phyloP scores from a whole-genome alignment of 2,888 invertebrate genomes.

The Seira sanloemensis region DNA sequence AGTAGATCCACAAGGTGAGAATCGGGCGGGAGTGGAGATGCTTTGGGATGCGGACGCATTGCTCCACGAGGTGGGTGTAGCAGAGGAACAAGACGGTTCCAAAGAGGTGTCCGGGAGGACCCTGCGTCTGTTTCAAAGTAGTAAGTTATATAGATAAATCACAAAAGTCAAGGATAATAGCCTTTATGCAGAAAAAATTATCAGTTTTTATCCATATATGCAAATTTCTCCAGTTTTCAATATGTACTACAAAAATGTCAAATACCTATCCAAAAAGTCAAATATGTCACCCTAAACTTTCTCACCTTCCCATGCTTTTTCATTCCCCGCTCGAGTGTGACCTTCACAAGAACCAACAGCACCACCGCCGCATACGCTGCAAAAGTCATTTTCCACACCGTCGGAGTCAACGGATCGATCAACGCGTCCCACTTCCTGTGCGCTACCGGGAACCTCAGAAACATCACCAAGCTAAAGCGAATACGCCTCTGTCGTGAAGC shows the following conservation, averaged over 20 bases:
- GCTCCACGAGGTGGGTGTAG: constrained; percentile 26
- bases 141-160: too few relatives aligned
- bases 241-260: too few relatives aligned
- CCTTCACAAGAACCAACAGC: background rate
- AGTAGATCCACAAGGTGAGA: constrained; percentile 20
- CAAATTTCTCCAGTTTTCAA: too few relatives aligned
- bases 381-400: background rate
- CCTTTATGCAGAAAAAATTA: too few relatives aligned
- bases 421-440: background rate
- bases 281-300: too few relatives aligned
- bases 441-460: background rate
- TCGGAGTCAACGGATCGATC: background rate
- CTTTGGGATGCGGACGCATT: background rate
- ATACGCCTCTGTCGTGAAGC: background rate
- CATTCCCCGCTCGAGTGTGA: background rate
- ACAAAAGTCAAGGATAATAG: too few relatives aligned
- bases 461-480: too few relatives aligned
- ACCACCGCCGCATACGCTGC: background rate
- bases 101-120: too few relatives aligned
- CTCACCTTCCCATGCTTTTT: too few relatives aligned
- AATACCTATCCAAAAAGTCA: too few relatives aligned
- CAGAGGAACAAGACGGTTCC: background rate
- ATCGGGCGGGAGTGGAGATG: background rate
- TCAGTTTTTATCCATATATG: too few relatives aligned
- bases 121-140: too few relatives aligned